These are phyloP conservation scores for Aspidoscelis tigris DNA, from an alignment of 2,113 vertebrate genomes.

Conservation along the genomic window DNA sequence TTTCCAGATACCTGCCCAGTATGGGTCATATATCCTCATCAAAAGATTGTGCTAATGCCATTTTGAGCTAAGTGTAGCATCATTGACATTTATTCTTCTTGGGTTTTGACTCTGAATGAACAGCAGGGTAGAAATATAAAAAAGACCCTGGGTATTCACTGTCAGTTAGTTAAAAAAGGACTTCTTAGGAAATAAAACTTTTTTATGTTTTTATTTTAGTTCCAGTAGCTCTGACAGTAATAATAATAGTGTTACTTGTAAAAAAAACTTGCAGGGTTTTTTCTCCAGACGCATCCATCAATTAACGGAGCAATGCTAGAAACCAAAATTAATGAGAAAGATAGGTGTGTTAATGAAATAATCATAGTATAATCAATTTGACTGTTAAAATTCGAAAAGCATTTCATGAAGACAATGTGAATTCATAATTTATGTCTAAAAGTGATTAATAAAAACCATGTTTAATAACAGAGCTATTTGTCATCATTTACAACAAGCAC, in stretches of 20 bases:
- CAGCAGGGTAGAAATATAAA: background rate
- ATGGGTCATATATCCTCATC: constrained; percentile 30
- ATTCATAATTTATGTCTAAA: constrained; percentile 88
- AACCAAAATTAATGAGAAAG: constrained; percentile 89
- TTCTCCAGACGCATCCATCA: constrained; percentile 84
- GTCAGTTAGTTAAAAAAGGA: background rate
- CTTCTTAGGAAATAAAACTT: constrained; percentile 49
- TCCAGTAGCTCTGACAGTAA: constrained; percentile 83
- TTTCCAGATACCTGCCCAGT: constrained; percentile 31
- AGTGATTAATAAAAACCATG: constrained; percentile 88
- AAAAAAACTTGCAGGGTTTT: constrained; percentile 78
- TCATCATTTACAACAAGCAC: constrained; percentile 84
- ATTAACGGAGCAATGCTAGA: constrained; percentile 81
- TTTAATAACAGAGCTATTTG: constrained; percentile 89
- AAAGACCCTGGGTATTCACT: constrained; percentile 41
- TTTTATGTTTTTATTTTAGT: constrained; percentile 73
- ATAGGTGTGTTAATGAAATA: constrained; percentile 91
- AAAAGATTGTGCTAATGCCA: background rate
- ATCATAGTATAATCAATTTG: constrained; percentile 91
- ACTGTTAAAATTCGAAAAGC: constrained; percentile 88
- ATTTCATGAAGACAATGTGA: constrained; percentile 83
- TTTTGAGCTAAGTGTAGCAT: background rate
- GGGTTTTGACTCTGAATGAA: background rate
- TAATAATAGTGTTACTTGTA: constrained; percentile 84
- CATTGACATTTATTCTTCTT: constrained; percentile 1